Evolutionary conservation across 2,888 invertebrate genomes (phyloP), one percentile per base, ranked within the genome.

Genomic region (Zootermopsis nevadensis): DNA sequence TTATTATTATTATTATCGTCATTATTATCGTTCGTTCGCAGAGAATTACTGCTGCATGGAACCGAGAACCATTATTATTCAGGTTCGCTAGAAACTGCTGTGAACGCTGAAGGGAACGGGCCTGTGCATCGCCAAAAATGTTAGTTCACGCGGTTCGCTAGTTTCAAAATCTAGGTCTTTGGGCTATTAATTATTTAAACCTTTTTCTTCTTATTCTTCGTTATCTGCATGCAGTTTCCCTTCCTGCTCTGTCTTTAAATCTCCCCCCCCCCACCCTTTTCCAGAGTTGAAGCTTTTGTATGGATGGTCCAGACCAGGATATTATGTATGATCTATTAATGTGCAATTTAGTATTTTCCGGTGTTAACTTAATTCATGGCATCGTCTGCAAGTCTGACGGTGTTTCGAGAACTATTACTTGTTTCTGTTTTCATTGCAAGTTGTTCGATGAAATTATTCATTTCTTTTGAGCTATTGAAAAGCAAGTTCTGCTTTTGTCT

Each of bases 271-370:
- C n/a, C n/a, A 24, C 31, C n/a, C 12, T 79, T 66, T 60, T 66
- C 35, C 53, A 77, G 79, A 66, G 27, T 66, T 79, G 31, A 55
- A 79, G 66, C 55, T 79, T 79, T 79, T 42, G 74, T 74, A 38
- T 79, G 79, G 79, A 60, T 33, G 60, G 79, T 60, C 60, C 38
- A 35, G 60, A 35, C 31, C 66, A 30, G 79, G 66, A 55, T 79
- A 79, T 79, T 79, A 79, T 79, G 55, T 79, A 79, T 79, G 79
- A 79, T 60, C 60, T 79, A 79, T 79, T 79, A 60, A 79, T 79
- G 66, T 79, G 79, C 79, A 79, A 79, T 79, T 79, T 79, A 60
- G 79, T 79, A 79, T 79, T 79, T 79, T 79, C 79, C 79, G 79
- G 79, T 66, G 79, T 79, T 60, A 66, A 79, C 60, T 33, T 66